Percentiles rank a stretch among this genome's conserved stretches.
Conservation (phyloP, 1,140 invertebrate species). For the Anastrepha ludens region DNA sequence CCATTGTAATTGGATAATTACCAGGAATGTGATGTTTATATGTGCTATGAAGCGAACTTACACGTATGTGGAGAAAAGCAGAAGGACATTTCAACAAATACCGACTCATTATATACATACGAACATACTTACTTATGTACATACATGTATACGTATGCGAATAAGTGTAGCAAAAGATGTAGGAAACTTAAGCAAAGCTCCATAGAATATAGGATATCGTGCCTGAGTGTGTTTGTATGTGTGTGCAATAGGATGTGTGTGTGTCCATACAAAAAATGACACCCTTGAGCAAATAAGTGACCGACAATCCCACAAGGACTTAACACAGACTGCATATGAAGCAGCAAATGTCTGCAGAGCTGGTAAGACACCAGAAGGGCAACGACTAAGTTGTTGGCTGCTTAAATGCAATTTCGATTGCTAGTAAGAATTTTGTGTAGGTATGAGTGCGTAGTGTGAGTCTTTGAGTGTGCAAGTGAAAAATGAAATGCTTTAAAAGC, state of each 20-base stretch:
- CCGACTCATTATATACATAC: background rate
- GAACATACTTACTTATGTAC: background rate
- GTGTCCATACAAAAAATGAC: background rate
- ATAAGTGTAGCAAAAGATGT: background rate
- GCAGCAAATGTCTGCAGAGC: background rate
- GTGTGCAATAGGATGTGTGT: background rate
- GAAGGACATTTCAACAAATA: background rate
- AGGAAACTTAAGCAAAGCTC: background rate
- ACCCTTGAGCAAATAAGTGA: slow-evolving; percentile 28
- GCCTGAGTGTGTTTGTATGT: background rate
- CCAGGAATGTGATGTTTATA: background rate
- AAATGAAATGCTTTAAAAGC: background rate
- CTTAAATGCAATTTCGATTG: background rate
- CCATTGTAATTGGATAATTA: slow-evolving; percentile 54
- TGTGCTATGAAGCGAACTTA: background rate
- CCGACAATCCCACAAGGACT: slow-evolving; percentile 23
- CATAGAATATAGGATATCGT: background rate
- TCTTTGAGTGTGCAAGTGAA: background rate
- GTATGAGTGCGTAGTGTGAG: background rate
- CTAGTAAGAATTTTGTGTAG: background rate
- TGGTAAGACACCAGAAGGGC: background rate
- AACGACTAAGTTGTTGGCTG: background rate
- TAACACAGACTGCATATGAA: background rate
- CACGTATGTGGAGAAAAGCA: background rate
- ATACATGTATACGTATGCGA: background rate